A percentile compares a stretch with the other conserved stretches of the same genome.
These are phyloP conservation scores for Sapajus apella DNA, from an alignment of 2,113 vertebrate species.

Conservation along the genomic window DNA sequence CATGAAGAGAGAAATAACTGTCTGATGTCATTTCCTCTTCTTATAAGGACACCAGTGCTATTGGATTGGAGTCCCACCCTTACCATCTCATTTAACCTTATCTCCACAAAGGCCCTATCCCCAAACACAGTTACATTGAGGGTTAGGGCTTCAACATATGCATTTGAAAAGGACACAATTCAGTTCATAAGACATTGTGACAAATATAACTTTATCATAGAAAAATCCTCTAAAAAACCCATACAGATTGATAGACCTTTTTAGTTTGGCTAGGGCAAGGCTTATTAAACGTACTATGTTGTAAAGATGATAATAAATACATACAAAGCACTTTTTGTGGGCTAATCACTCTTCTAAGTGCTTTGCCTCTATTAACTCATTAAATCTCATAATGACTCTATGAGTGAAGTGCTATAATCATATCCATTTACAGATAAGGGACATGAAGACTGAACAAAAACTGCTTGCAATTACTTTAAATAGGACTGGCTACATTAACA, in stretches of 20 bases:
- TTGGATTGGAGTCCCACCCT: background rate
- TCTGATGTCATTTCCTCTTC: background rate
- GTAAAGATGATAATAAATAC: background rate
- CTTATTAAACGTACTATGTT: background rate
- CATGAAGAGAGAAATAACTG: background rate
- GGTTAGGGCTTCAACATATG: background rate
- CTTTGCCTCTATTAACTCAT: conserved; percentile 55
- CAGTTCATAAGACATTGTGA: background rate
- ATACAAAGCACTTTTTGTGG: background rate
- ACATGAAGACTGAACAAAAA: conserved; percentile 22
- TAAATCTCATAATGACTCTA: conserved; percentile 23
- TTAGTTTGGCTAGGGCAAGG: background rate
- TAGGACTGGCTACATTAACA: background rate
- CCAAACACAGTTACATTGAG: background rate
- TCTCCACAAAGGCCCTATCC: background rate
- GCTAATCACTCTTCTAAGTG: background rate
- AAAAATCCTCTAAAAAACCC: background rate
- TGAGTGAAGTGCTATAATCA: conserved; percentile 48
- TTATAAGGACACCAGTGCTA: background rate
- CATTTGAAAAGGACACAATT: background rate
- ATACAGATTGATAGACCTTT: background rate
- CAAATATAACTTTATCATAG: conserved; percentile 23
- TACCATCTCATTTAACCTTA: background rate
- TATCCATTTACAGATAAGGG: conserved; percentile 59
- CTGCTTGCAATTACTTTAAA: conserved; percentile 7